Evolutionary conservation across 1,140 invertebrate genomes (phyloP).

Genomic region (Drosophila mojavensis): DNA sequence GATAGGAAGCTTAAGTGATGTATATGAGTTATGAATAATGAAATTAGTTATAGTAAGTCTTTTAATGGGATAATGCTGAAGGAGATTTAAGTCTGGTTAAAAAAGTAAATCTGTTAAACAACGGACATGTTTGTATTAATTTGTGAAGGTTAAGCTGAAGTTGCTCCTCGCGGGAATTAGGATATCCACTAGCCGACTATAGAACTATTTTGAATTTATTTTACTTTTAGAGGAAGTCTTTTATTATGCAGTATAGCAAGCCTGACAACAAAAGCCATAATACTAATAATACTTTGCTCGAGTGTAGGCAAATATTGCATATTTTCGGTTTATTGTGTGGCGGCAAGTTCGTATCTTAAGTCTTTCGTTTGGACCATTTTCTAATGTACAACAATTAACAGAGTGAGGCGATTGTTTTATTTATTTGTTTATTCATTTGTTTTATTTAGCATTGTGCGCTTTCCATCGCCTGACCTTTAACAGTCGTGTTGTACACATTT

Average conservation of each 20-base stretch:
- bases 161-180: no score
- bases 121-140: no score
- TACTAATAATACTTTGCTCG: conserved; percentile 18
- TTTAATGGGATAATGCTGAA: no score
- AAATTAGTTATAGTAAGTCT: no score
- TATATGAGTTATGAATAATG: no score
- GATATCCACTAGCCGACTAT: no score
- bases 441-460: conserved; percentile 65
- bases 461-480: conserved; percentile 67
- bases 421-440: conserved; percentile 68
- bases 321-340: conserved; percentile 31
- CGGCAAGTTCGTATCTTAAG: conserved; percentile 69
- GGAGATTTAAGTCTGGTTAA: no score
- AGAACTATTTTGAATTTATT: neutral
- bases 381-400: conserved; percentile 71
- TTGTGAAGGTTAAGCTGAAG: no score
- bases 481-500: conserved; percentile 68
- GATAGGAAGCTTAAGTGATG: no score
- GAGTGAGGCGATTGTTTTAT: conserved; percentile 52
- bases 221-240: conserved; percentile 30
- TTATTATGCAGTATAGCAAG: conserved; percentile 27
- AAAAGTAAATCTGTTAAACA: no score
- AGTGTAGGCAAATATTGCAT: conserved; percentile 46
- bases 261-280: conserved; percentile 24
- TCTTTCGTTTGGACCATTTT: conserved; percentile 69